Evolutionary conservation across 2,888 invertebrate species (phyloP).

Genomic region (Troilus luridus): DNA sequence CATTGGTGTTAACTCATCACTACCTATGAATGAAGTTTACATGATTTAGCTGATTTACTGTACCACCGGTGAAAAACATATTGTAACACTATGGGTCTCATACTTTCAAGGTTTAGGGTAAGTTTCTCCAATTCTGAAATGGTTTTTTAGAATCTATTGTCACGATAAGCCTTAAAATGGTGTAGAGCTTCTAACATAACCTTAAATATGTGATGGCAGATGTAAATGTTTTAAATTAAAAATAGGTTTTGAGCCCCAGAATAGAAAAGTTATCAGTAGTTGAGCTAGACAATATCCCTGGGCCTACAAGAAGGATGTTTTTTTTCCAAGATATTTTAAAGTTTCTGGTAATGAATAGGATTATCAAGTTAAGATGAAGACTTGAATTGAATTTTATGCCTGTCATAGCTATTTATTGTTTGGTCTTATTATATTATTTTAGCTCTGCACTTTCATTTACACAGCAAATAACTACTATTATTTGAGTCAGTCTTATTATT

Average conservation of each 20-base stretch:
- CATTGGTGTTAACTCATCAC: slow-evolving; percentile 2
- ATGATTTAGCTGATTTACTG: slow-evolving; percentile 39
- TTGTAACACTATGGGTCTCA: slow-evolving; percentile 48
- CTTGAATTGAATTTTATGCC: not conserved
- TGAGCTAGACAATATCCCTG: not conserved
- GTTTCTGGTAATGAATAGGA: not conserved
- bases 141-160: not conserved
- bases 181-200: not conserved
- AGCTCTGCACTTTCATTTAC: not conserved
- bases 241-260: slow-evolving; percentile 54
- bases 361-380: not conserved
- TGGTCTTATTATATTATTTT: not conserved
- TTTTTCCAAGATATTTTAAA: not conserved
- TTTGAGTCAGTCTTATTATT: not conserved
- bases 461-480: not conserved
- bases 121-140: not conserved
- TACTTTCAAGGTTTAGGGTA: slow-evolving; percentile 55
- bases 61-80: slow-evolving; percentile 17
- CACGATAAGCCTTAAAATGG: not conserved
- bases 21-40: slow-evolving; percentile 16
- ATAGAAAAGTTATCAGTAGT: slow-evolving; percentile 51
- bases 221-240: slow-evolving; percentile 46
- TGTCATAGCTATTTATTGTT: not conserved
- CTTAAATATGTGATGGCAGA: not conserved
- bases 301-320: slow-evolving; percentile 5